These are phyloP conservation scores for Sylvicola fuscatus DNA, from an alignment of 2,888 invertebrate species.

Conservation along the genomic window DNA sequence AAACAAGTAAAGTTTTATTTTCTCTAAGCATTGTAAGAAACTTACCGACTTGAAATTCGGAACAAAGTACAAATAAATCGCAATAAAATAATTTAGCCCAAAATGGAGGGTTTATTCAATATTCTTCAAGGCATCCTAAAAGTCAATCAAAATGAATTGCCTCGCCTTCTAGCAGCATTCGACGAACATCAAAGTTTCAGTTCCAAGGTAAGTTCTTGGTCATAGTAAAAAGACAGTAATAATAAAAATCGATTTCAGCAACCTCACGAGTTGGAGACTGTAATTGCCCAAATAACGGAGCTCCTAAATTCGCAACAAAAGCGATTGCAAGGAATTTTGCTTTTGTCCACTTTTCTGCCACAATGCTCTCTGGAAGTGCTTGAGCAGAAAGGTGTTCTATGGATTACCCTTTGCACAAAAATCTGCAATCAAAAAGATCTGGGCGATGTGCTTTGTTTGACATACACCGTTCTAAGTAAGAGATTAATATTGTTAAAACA, in stretches of 20 bases:
- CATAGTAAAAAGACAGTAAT: not conserved
- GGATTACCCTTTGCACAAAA: constrained; percentile 13
- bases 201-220: constrained; percentile 10
- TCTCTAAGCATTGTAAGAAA: too few species aligned
- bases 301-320: constrained; percentile 10
- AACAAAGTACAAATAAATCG: too few species aligned
- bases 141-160: constrained; percentile 8
- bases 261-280: constrained; percentile 4
- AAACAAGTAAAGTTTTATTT: too few species aligned
- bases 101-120: constrained; percentile 12
- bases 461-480: constrained; percentile 11
- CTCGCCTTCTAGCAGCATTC: constrained; percentile 11
- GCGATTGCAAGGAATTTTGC: constrained; percentile 10
- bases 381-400: constrained; percentile 12
- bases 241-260: constrained; percentile 2
- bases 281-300: constrained; percentile 11
- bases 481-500: not conserved
- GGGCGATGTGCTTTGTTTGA: constrained; percentile 7
- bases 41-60: too few species aligned
- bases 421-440: constrained; percentile 11
- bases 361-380: constrained; percentile 12
- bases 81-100: not conserved
- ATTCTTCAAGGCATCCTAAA: constrained; percentile 12
- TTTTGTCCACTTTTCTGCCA: constrained; percentile 11
- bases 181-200: constrained; percentile 14